Evolutionary conservation across 1,140 invertebrate genomes (phyloP), one percentile per base, ranked within the genome.

Genomic region (Conus ventricosus): DNA sequence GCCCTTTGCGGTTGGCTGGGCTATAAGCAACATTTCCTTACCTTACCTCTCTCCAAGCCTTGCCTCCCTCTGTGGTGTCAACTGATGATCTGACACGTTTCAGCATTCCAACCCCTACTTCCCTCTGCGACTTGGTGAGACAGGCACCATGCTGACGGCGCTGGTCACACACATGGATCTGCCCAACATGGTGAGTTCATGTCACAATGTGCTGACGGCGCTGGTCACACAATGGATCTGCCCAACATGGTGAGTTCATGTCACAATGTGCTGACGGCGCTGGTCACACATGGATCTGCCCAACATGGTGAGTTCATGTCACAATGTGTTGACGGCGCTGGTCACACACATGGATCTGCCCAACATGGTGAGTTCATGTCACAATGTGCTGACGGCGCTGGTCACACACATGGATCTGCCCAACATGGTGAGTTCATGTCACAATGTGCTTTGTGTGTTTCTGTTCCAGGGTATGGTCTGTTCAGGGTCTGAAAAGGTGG

Each of bases 321-420:
- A n/a, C n/a, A n/a, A n/a, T n/a, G n/a, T 82, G 51, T 85, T 91
- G 63, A 82, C 86, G 57, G 91, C 90, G 15, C 39, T 88, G 1
- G 86, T 91, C 60, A 92, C 91, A 20, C 89, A 92, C 81, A 84
- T 92, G 7, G 91, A 92, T 71, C 78, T 91, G 13, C 91, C 91
- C 39, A 88, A 92, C 88, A 82, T 92, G 83, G 91, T 92, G 84
- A 91, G 91, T 89, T 0, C 57, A 39, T 39, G 39, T 39, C 39
- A n/a, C n/a, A n/a, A n/a, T n/a, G n/a, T 82, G 51, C 87, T 91
- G 63, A 82, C 86, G 57, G 91, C 90, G 15, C 39, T 88, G 1
- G 86, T 91, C 60, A 92, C 91, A 20, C 89, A 92, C 81, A 84
- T 92, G 7, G 91, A 92, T 71, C 78, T 91, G 13, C 91, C 91